Evolutionary conservation across 2,888 invertebrate genomes (phyloP).

Genomic region (Marronus borbonicus): DNA sequence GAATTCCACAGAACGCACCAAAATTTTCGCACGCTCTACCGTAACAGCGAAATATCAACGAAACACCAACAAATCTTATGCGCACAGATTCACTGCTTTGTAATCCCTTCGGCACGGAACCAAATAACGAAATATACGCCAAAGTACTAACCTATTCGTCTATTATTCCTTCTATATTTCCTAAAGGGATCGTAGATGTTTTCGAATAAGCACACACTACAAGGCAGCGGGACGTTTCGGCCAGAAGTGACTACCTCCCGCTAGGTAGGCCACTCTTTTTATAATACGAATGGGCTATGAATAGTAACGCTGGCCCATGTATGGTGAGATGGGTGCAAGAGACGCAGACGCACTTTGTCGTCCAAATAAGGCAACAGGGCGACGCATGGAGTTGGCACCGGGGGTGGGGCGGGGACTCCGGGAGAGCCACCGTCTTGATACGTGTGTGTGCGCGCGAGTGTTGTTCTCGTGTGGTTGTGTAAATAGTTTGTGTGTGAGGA

Average conservation of each 20-base stretch:
- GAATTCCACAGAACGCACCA: too few relatives aligned
- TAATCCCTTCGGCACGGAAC: too few relatives aligned
- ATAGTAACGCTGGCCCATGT: constrained; percentile 68
- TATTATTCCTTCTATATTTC: too few relatives aligned
- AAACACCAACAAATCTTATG: too few relatives aligned
- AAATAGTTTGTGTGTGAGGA: not conserved
- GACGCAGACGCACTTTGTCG: constrained; percentile 66
- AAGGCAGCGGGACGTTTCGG: not conserved
- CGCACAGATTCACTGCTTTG: too few relatives aligned
- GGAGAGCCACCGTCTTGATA: constrained; percentile 19
- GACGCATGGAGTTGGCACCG: not conserved
- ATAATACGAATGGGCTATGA: constrained; percentile 65
- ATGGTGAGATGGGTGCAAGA: constrained; percentile 67
- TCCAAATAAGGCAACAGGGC: constrained; percentile 68
- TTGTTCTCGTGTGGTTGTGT: not conserved
- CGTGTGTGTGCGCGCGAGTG: not conserved
- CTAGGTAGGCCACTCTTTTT: constrained; percentile 57
- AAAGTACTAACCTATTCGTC: too few relatives aligned
- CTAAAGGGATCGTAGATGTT: not conserved
- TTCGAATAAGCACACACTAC: not conserved
- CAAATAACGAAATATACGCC: too few relatives aligned
- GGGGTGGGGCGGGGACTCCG: constrained; percentile 28
- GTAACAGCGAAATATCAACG: too few relatives aligned
- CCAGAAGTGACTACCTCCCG: constrained; percentile 42
- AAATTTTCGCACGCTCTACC: too few relatives aligned